A percentile compares a stretch with the other conserved stretches of the same genome.
Conservation (phyloP, 1,140 invertebrate species). For the Hylaeus anthracinus region DNA sequence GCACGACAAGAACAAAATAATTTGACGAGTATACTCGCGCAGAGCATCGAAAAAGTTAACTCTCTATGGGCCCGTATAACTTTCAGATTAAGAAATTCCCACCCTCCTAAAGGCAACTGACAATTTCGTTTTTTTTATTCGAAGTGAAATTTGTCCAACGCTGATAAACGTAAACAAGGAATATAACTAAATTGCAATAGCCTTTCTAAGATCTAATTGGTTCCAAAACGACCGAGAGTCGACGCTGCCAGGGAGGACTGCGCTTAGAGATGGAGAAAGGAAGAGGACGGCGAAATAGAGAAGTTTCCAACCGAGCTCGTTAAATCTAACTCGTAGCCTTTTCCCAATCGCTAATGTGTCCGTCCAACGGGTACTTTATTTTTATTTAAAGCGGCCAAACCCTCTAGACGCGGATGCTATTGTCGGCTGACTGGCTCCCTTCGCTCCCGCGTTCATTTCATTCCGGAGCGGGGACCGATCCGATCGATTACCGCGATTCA, state of each 20-base stretch:
- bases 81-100: too few relatives aligned
- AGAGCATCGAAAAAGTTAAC: too few relatives aligned
- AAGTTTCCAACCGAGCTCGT: constrained; percentile 64
- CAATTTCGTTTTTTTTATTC: too few relatives aligned
- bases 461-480: constrained; percentile 68
- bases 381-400: constrained; percentile 78
- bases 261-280: too few relatives aligned
- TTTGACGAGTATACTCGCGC: too few relatives aligned
- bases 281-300: constrained; percentile 19
- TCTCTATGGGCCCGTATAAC: too few relatives aligned
- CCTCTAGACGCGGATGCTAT: constrained; percentile 30
- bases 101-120: too few relatives aligned
- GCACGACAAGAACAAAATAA: too few relatives aligned
- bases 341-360: constrained; percentile 78
- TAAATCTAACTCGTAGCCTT: constrained; percentile 69
- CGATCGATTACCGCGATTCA: constrained; percentile 81
- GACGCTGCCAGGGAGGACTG: neutral
- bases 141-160: too few relatives aligned
- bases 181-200: too few relatives aligned
- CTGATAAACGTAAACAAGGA: too few relatives aligned
- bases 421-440: constrained; percentile 39
- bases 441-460: constrained; percentile 63
- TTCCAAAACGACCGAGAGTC: neutral
- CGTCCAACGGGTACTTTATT: constrained; percentile 76
- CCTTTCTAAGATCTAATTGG: neutral